Conservation (phyloP, 2,113 vertebrate genomes). For the Terrapene triunguis region DNA sequence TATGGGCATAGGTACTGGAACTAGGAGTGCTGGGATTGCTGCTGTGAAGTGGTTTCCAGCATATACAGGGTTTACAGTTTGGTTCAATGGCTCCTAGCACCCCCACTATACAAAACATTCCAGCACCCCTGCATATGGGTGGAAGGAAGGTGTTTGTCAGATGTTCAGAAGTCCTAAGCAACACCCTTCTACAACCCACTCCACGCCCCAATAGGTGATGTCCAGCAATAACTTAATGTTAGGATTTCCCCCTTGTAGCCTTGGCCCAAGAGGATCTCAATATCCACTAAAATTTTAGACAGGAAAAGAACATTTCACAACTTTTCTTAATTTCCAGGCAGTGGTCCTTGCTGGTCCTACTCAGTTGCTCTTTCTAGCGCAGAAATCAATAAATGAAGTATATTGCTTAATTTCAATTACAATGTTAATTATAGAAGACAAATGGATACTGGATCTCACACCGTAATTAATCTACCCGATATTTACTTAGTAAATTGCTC, state of each 20-base stretch:
- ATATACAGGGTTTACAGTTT: too few relatives aligned
- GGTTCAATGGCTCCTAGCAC: too few relatives aligned
- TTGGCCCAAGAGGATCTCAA: neutral
- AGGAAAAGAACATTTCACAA: neutral
- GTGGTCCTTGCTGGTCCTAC: neutral
- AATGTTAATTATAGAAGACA: conserved; percentile 69
- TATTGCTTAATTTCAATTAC: conserved; percentile 68
- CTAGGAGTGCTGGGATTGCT: too few relatives aligned
- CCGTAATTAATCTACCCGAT: conserved; percentile 77
- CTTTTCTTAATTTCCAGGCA: neutral
- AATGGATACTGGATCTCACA: conserved; percentile 63
- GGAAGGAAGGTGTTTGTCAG: neutral
- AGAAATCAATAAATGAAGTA: conserved; percentile 1
- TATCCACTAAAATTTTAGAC: neutral
- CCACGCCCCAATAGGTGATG: neutral
- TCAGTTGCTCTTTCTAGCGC: neutral
- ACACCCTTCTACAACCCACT: neutral
- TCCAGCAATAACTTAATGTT: neutral
- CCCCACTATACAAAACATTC: too few relatives aligned
- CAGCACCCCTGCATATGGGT: neutral
- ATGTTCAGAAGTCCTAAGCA: neutral
- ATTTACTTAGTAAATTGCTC: conserved; percentile 79
- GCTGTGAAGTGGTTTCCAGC: too few relatives aligned
- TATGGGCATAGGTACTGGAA: neutral
- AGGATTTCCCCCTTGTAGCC: neutral